Evolutionary conservation across 2,113 vertebrate species (phyloP).

Genomic region (Ornithorhynchus anatinus): DNA sequence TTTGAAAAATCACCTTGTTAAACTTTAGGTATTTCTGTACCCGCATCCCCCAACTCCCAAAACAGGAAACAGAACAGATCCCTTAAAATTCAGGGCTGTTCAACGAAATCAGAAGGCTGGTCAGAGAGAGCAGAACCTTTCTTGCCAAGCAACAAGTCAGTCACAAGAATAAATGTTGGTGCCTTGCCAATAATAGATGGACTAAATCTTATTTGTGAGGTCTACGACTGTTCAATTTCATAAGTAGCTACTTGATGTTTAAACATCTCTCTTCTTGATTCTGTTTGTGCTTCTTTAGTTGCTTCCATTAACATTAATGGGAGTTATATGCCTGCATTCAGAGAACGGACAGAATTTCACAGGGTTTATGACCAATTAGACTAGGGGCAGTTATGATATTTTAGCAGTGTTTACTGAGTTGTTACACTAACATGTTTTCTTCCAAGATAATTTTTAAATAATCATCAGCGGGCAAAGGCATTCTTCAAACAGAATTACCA

Average conservation of each 20-base stretch:
- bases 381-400: conserved; percentile 7
- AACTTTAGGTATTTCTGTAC: no score
- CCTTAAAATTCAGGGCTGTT: no score
- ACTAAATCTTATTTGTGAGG: neutral
- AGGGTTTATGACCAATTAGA: conserved; percentile 30
- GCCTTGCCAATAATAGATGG: neutral
- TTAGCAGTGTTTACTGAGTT: conserved; percentile 22
- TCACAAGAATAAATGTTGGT: neutral
- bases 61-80: no score
- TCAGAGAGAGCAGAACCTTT: neutral
- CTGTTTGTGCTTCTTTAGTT: conserved; percentile 5
- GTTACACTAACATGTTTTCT: conserved; percentile 11
- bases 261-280: conserved; percentile 9
- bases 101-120: neutral
- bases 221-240: conserved; percentile 7
- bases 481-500: conserved; percentile 39
- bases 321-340: conserved; percentile 6
- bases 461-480: neutral
- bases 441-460: conserved; percentile 17
- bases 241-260: conserved; percentile 12
- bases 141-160: conserved; percentile 3
- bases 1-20: no score
- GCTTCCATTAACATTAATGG: conserved; percentile 21
- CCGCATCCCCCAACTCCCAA: no score
- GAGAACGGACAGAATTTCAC: conserved; percentile 12